These are phyloP conservation scores for Erpobdella octoculata DNA, from an alignment of 2,888 invertebrate genomes.

Conservation along the genomic window DNA sequence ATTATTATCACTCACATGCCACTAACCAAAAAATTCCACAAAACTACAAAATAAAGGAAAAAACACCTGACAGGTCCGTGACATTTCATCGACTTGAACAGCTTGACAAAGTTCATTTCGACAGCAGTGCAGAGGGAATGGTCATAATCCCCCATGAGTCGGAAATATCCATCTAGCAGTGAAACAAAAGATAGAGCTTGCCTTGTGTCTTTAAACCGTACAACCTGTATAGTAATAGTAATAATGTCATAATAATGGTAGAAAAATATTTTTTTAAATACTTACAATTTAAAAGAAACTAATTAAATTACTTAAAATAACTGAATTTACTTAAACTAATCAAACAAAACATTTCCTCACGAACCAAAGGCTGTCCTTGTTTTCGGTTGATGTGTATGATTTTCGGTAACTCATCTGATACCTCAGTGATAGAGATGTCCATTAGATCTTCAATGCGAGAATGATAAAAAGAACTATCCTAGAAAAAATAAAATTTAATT, in stretches of 20 bases:
- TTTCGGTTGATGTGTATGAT: constrained; percentile 23
- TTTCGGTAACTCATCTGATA: neutral
- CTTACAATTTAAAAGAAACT: neutral
- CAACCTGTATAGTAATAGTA: constrained; percentile 22
- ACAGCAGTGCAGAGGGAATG: constrained; percentile 27
- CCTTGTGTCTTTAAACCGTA: constrained; percentile 9
- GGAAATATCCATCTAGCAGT: constrained; percentile 33
- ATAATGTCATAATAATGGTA: too few relatives aligned
- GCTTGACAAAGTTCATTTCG: constrained; percentile 26
- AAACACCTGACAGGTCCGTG: constrained; percentile 35
- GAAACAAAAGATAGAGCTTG: constrained; percentile 32
- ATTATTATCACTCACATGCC: neutral
- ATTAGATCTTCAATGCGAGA: constrained; percentile 24
- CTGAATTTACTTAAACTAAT: neutral
- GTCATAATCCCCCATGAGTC: constrained; percentile 33
- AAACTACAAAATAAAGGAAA: neutral
- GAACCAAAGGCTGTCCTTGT: constrained; percentile 16
- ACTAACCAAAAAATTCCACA: neutral
- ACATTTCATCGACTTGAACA: constrained; percentile 23
- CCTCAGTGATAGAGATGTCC: constrained; percentile 17
- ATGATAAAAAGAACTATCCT: neutral
- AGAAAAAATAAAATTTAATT: constrained; percentile 1
- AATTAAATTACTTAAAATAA: neutral
- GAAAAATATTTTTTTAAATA: too few relatives aligned
- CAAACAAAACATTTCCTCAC: neutral